Percentiles rank a stretch among this genome's conserved stretches.
Evolutionary conservation across 2,888 invertebrate genomes (phyloP).

Genomic region (Fissipunctia ypsillon): DNA sequence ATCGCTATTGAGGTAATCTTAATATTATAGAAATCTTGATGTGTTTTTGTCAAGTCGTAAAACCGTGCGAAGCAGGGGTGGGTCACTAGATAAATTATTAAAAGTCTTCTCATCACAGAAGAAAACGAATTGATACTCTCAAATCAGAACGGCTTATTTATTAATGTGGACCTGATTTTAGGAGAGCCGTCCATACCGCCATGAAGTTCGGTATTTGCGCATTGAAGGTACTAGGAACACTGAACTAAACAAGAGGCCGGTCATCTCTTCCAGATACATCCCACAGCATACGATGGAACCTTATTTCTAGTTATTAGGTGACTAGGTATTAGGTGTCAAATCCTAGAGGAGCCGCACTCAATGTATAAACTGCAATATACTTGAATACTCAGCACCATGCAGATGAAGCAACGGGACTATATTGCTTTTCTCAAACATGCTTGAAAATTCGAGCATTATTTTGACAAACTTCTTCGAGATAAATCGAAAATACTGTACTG

Average conservation of each 20-base stretch:
- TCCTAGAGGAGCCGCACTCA: background rate
- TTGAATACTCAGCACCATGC: background rate
- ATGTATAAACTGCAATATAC: background rate
- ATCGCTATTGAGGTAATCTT: too few relatives aligned
- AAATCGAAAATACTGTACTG: too few relatives aligned
- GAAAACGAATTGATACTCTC: background rate
- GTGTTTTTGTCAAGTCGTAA: too few relatives aligned
- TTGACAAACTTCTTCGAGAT: too few relatives aligned
- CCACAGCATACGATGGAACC: background rate
- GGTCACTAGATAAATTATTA: background rate
- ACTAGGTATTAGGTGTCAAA: background rate
- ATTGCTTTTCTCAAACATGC: too few relatives aligned
- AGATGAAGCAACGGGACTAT: too few relatives aligned
- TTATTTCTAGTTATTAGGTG: background rate
- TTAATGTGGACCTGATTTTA: background rate
- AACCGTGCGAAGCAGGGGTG: background rate
- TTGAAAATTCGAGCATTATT: too few relatives aligned
- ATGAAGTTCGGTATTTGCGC: constrained; percentile 6
- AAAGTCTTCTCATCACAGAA: background rate
- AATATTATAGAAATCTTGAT: too few relatives aligned
- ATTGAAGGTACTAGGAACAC: constrained; percentile 12
- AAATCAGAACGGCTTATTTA: background rate
- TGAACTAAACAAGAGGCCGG: background rate
- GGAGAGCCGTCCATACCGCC: too few relatives aligned
- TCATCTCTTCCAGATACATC: background rate